Evolutionary conservation across 2,888 invertebrate species (phyloP), one percentile per base, ranked within the genome.

Genomic region (Drosophila picticornis): DNA sequence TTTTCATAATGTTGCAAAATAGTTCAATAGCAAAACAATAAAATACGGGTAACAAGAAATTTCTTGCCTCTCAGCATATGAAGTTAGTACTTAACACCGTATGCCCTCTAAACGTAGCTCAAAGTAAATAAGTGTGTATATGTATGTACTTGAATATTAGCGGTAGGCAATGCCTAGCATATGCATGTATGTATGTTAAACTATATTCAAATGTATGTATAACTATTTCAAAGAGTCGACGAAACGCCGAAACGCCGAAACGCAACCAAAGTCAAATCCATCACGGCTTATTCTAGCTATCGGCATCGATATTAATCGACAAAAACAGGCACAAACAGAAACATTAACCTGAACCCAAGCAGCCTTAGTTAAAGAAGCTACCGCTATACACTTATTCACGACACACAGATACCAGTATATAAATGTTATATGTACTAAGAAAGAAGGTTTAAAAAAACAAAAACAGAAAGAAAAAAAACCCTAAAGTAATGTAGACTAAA

Each of bases 401-500:
- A 52, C 51, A 48, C 40, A 58, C 13, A 59, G 34, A 69, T 27
- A 50, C 59, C 46, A 62, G 56, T 63, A 72, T 57, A 81, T 57
- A 77, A 67, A 75, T 80, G 77, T 78, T 80, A 68, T 46, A 51
- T 67, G 72, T 40, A 64, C 69, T 66, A 61, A 71, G 59, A 58
- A 61, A 38, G 53, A 38, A 25, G 22, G n/a, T n/a, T n/a, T n/a
- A n/a, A n/a, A 51, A 64, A 22, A 32, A 4, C 7, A 9, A 46
- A 46, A 43, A 50, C 43, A 59, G 40, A 55, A 77, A 32, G 6
- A 31, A 43, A 60, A 59, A 43, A 57, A 29, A 58, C 73, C 60
- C 52, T 61, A 71, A 76, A 62, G 61, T 76, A 84, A 83, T 81
- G 91, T 91, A 91, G 91, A 91, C 89, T 91, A 92, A 88, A 91